A percentile compares a stretch with the other conserved stretches of the same genome.
These are phyloP conservation scores for Pasiphila rectangulata DNA, from an alignment of 2,888 invertebrate genomes.

Conservation along the genomic window DNA sequence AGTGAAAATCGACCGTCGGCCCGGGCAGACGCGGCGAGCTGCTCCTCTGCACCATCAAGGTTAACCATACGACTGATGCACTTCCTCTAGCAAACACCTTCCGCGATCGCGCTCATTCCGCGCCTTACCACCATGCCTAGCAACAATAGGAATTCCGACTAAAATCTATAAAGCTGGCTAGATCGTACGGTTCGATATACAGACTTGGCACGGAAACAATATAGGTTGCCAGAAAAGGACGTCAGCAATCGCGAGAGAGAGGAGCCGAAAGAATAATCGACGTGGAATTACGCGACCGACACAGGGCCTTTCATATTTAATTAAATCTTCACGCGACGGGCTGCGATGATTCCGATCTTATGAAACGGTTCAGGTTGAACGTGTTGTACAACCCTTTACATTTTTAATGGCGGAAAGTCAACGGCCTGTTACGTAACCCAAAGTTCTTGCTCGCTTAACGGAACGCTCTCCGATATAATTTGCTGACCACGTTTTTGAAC, in stretches of 20 bases:
- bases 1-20: slow-evolving; percentile 79
- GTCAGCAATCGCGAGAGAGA: slow-evolving; percentile 57
- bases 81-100: slow-evolving; percentile 42
- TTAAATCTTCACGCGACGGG: slow-evolving; percentile 49
- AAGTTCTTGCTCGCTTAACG: not conserved
- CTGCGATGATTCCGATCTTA: slow-evolving; percentile 42
- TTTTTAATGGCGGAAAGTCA: slow-evolving; percentile 27
- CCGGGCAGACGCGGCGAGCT: slow-evolving; percentile 74
- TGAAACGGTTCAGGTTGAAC: slow-evolving; percentile 36
- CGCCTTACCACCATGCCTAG: slow-evolving; percentile 34
- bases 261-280: slow-evolving; percentile 55
- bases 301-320: slow-evolving; percentile 57
- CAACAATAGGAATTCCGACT: slow-evolving; percentile 37
- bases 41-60: slow-evolving; percentile 70
- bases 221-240: slow-evolving; percentile 70
- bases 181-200: slow-evolving; percentile 63
- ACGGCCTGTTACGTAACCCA: slow-evolving; percentile 29
- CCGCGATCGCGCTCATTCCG: slow-evolving; percentile 33
- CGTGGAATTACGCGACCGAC: slow-evolving; percentile 52
- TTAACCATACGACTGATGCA: slow-evolving; percentile 62
- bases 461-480: too few species aligned
- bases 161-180: slow-evolving; percentile 61
- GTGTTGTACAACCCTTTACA: slow-evolving; percentile 23
- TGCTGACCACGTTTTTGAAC: too few species aligned
- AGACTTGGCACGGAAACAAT: slow-evolving; percentile 69